phyloP scores from a whole-genome alignment of 2,113 vertebrate species.

The Centropristis striata region DNA sequence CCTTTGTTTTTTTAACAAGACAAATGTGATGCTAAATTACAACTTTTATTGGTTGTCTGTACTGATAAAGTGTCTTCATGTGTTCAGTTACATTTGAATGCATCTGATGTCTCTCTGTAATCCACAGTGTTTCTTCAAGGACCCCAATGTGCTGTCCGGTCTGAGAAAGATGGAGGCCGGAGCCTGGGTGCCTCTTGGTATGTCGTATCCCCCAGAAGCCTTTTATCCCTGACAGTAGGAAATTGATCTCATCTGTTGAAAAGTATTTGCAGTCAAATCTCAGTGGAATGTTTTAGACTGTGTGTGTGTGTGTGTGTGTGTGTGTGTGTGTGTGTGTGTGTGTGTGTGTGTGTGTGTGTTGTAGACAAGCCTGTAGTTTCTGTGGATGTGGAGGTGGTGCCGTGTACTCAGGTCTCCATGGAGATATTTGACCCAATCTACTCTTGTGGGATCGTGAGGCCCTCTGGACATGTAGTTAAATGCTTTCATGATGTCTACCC shows the following conservation, averaged over 20 bases:
- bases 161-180: slow-evolving; percentile 67
- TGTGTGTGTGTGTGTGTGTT: slow-evolving; percentile 38
- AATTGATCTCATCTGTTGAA: slow-evolving; percentile 49
- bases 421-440: slow-evolving; percentile 85
- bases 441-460: slow-evolving; percentile 75
- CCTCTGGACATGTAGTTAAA: slow-evolving; percentile 80
- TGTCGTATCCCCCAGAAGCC: slow-evolving; percentile 36
- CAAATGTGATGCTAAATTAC: no score
- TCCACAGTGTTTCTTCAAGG: slow-evolving; percentile 83
- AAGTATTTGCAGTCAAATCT: slow-evolving; percentile 17
- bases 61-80: neutral
- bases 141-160: slow-evolving; percentile 76
- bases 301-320: no score
- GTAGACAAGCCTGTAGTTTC: slow-evolving; percentile 74
- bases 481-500: slow-evolving; percentile 80
- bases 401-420: slow-evolving; percentile 81
- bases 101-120: slow-evolving; percentile 6
- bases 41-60: neutral
- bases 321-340: slow-evolving; percentile 38
- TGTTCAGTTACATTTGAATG: neutral
- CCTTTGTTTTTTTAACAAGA: no score
- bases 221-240: slow-evolving; percentile 40
- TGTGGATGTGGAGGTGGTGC: slow-evolving; percentile 80
- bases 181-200: slow-evolving; percentile 77
- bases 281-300: slow-evolving; percentile 22